phyloP scores from a whole-genome alignment of 2,888 invertebrate species.

The Rhynchonema sp. region DNA sequence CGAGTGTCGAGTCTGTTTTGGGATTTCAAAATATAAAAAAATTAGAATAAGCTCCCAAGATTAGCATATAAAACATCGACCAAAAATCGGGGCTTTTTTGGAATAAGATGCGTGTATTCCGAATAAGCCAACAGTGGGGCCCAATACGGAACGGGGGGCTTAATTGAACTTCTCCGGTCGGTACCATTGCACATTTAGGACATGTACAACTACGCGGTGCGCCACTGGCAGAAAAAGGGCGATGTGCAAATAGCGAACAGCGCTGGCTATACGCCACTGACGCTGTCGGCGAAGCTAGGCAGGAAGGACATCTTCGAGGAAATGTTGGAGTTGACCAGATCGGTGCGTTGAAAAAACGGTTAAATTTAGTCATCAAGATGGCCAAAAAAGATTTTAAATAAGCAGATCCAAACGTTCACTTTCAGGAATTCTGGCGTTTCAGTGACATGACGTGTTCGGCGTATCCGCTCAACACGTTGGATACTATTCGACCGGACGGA shows the following conservation, averaged over 20 bases:
- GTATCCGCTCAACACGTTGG: constrained; percentile 83
- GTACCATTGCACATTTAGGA: no score
- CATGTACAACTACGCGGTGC: constrained; percentile 91
- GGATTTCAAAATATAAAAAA: no score
- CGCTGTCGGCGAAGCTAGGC: constrained; percentile 84
- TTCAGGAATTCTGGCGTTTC: constrained; percentile 91
- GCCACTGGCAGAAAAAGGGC: constrained; percentile 79
- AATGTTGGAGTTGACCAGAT: constrained; percentile 67
- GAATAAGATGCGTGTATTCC: no score
- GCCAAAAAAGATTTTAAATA: no score
- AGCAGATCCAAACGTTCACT: constrained; percentile 20
- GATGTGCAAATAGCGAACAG: constrained; percentile 71
- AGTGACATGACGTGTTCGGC: constrained; percentile 96
- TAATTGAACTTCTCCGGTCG: no score
- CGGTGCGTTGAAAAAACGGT: constrained; percentile 15
- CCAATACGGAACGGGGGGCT: no score
- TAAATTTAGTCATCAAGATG: no score
- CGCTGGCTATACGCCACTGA: constrained; percentile 77
- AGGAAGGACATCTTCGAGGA: constrained; percentile 87
- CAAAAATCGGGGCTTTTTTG: no score
- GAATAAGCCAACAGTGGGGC: no score
- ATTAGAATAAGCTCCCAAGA: no score
- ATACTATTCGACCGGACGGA: constrained; percentile 80
- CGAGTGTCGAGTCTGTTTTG: no score
- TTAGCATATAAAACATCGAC: no score